Conservation (phyloP, 1,140 invertebrate species). For the Drosophila erecta region DNA sequence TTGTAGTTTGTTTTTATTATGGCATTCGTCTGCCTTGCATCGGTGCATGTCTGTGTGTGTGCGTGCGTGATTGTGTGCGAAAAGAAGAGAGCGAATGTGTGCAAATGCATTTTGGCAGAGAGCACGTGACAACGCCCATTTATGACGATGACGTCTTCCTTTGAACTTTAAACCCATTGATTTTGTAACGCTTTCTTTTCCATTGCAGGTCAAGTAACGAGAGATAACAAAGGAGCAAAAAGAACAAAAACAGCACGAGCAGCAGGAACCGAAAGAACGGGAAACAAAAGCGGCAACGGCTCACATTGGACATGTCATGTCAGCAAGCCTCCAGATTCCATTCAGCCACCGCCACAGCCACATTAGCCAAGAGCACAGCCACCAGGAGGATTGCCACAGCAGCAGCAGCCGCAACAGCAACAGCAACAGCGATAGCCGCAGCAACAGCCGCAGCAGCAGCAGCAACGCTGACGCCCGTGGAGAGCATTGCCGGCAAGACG, state of each 20-base stretch:
- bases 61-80: background rate
- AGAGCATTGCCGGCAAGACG: conserved; percentile 66
- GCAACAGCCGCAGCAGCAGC: conserved; percentile 31
- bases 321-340: conserved; percentile 83
- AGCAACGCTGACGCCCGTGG: conserved; percentile 56
- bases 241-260: background rate
- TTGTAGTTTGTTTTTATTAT: conserved; percentile 67
- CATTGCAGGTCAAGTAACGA: conserved; percentile 64
- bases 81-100: conserved; percentile 1
- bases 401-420: conserved; percentile 9
- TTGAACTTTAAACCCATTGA: conserved; percentile 43
- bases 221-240: conserved; percentile 25
- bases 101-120: conserved; percentile 50
- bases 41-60: conserved; percentile 26
- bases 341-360: conserved; percentile 52
- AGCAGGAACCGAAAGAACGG: conserved; percentile 18
- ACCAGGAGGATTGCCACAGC: conserved; percentile 52
- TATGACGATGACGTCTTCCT: conserved; percentile 34
- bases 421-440: conserved; percentile 24
- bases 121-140: conserved; percentile 75
- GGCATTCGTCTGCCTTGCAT: conserved; percentile 41
- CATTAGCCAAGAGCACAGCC: conserved; percentile 55
- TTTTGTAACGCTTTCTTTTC: conserved; percentile 19
- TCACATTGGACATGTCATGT: conserved; percentile 84
- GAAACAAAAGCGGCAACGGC: conserved; percentile 57